phyloP scores from a whole-genome alignment of 30 jellyfish, hydroid and myxozoan genomes.

The Turritopsis rubra region DNA sequence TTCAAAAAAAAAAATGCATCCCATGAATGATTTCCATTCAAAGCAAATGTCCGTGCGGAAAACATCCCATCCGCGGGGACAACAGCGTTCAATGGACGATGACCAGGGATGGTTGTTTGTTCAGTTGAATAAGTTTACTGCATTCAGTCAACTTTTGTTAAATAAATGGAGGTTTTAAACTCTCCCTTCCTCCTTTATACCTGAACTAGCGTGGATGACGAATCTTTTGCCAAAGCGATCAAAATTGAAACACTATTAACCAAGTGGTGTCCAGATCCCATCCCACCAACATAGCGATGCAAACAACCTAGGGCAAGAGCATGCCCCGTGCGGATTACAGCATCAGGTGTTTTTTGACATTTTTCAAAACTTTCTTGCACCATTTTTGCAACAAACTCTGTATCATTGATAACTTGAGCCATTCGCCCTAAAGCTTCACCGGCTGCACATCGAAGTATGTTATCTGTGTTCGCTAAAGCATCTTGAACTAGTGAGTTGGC shows the following conservation, averaged over 20 bases:
- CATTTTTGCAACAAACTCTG: conserved; percentile 86
- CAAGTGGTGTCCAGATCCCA: conserved; percentile 97
- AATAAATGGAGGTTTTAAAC: no score
- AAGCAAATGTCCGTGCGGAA: no score
- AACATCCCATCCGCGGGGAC: no score
- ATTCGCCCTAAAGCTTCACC: conserved; percentile 96
- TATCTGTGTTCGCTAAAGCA: conserved; percentile 89
- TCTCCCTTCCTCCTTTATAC: no score
- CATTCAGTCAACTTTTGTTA: no score
- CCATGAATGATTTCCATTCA: no score
- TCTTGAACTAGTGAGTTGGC: conserved; percentile 88
- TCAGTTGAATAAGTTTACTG: no score
- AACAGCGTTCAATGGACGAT: no score
- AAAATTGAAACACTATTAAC: conserved; percentile 82
- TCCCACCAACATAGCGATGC: conserved; percentile 98
- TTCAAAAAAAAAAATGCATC: no score
- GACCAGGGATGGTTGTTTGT: no score
- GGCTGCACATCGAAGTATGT: conserved; percentile 93
- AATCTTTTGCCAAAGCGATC: conserved; percentile 88
- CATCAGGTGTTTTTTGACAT: conserved; percentile 91
- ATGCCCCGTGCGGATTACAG: conserved; percentile 88
- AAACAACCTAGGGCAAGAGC: conserved; percentile 93
- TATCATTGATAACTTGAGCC: conserved; percentile 93
- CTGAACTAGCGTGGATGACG: conserved; percentile 84
- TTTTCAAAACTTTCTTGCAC: conserved; percentile 90